Evolutionary conservation across 2,113 vertebrate genomes (phyloP).

Genomic region (Sciurus niger): DNA sequence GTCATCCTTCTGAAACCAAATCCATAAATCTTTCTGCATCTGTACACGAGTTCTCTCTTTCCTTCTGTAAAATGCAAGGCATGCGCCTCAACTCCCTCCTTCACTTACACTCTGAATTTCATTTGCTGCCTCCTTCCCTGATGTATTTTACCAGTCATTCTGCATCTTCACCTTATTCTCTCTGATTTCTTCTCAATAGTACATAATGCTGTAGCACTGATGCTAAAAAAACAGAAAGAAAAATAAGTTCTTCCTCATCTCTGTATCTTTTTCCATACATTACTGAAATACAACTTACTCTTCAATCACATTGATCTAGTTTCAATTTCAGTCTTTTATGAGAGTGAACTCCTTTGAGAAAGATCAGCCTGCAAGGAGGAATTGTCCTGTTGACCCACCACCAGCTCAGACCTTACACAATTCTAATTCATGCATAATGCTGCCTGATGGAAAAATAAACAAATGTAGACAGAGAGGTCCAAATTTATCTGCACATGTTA

Average conservation of each 20-base stretch:
- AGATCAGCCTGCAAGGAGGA: not conserved
- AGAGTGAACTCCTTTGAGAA: not conserved
- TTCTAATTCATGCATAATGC: not conserved
- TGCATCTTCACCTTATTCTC: not conserved
- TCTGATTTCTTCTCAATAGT: slow-evolving; percentile 25
- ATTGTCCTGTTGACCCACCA: not conserved
- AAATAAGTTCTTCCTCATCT: not conserved
- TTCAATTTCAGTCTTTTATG: slow-evolving; percentile 24
- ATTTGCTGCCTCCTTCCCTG: not conserved
- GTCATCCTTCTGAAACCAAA: not conserved
- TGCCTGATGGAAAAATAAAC: not conserved
- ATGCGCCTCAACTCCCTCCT: not conserved
- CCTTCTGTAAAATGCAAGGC: not conserved
- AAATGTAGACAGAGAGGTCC: not conserved
- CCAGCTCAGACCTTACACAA: not conserved
- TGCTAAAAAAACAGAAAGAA: not conserved
- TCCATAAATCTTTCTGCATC: not conserved
- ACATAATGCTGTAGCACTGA: not conserved
- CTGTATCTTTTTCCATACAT: not conserved
- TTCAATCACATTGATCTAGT: not conserved
- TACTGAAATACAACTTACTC: not conserved
- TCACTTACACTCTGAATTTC: not conserved
- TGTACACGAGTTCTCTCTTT: not conserved
- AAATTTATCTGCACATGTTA: not conserved
- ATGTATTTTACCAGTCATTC: not conserved